Percentiles rank a stretch among this genome's conserved stretches.
Evolutionary conservation across 2,888 invertebrate species (phyloP).

Genomic region (Protonemura montana): DNA sequence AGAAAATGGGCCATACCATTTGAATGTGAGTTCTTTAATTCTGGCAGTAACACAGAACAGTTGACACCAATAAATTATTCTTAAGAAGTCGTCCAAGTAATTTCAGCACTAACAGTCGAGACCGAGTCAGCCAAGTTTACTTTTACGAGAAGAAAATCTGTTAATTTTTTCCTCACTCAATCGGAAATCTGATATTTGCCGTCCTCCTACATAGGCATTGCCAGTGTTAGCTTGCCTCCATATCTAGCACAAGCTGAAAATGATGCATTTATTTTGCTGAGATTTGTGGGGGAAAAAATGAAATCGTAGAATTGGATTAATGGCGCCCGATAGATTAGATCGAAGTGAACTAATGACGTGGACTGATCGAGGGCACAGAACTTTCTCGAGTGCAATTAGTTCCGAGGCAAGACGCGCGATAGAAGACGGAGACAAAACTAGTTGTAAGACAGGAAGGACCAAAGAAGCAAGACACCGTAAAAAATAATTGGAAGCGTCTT

Average conservation of each 20-base stretch:
- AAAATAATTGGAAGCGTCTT: background rate
- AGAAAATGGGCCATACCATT: background rate
- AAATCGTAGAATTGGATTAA: background rate
- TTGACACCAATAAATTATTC: background rate
- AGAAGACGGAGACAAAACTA: background rate
- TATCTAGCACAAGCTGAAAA: background rate
- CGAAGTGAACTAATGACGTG: background rate
- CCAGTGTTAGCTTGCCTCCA: background rate
- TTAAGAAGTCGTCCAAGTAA: background rate
- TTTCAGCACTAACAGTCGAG: background rate
- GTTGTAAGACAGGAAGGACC: background rate
- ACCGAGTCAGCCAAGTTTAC: background rate
- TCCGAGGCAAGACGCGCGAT: too few species aligned
- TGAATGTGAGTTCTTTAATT: background rate
- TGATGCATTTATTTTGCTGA: background rate
- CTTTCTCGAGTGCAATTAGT: background rate
- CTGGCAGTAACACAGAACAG: background rate
- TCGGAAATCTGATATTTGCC: too few species aligned
- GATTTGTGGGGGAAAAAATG: background rate
- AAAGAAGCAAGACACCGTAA: background rate
- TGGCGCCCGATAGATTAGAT: background rate
- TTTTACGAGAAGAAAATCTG: too few species aligned
- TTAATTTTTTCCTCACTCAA: too few species aligned
- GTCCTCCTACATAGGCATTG: too few species aligned
- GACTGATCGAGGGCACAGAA: background rate